A percentile compares a stretch with the other conserved stretches of the same genome.
These are phyloP conservation scores for Centroberyx gerrardi DNA, from an alignment of 2,797 vertebrate species.

Conservation along the genomic window DNA sequence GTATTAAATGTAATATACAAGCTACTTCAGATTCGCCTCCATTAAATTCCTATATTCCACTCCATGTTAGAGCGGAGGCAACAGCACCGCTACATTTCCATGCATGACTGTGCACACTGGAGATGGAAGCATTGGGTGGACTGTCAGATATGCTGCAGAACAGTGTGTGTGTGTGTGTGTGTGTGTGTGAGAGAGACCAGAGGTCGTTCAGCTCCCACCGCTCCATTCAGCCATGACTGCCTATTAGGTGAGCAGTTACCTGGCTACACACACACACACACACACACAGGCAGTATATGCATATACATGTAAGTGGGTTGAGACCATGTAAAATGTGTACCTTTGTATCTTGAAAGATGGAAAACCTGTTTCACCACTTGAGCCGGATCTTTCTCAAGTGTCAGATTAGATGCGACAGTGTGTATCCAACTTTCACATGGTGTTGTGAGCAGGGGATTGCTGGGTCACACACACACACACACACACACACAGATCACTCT, in stretches of 20 bases:
- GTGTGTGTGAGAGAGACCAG: not conserved
- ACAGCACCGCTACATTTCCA: slow-evolving; percentile 11
- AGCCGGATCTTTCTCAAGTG: slow-evolving; percentile 32
- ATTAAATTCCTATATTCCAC: slow-evolving; percentile 44
- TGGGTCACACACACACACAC: slow-evolving; percentile 23
- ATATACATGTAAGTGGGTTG: not conserved
- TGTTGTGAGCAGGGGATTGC: slow-evolving; percentile 29
- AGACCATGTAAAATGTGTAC: not conserved
- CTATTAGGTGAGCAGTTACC: slow-evolving; percentile 18
- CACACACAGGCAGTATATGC: not conserved
- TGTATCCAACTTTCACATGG: slow-evolving; percentile 24
- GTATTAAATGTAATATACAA: slow-evolving; percentile 35
- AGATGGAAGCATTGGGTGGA: not conserved
- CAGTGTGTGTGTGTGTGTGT: not conserved
- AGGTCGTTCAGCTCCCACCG: slow-evolving; percentile 6
- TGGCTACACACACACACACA: slow-evolving; percentile 7
- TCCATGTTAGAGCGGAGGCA: slow-evolving; percentile 11
- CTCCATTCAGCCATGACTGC: not conserved
- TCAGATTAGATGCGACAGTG: slow-evolving; percentile 53
- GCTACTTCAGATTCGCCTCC: slow-evolving; percentile 22
- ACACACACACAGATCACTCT: no score
- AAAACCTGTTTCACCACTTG: slow-evolving; percentile 3
- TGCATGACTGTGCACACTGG: slow-evolving; percentile 28
- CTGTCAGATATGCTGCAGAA: not conserved
- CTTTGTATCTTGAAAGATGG: not conserved